Base-by-base conservation (phyloP, 2,888 invertebrate species). In the Antheraea yamamai region DNA sequence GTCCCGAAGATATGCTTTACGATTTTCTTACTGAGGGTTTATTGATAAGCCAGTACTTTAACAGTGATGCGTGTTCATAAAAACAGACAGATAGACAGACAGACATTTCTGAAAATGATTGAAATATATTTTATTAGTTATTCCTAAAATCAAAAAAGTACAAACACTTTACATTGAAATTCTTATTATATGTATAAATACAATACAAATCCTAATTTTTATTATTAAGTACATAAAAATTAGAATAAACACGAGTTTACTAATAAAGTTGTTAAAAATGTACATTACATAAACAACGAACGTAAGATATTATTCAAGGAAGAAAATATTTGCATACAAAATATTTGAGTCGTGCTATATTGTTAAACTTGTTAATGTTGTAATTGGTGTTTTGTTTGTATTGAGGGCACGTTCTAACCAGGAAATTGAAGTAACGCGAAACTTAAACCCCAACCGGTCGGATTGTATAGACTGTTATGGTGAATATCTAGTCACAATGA, bases 371-470 rank as follows among this genome's bases (percentile, higher is more conserved):
- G 76, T 73, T 68, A 73, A 76, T 64, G 61, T 72, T 73, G 55
- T 75, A 26, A 75, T 77, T 75, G 74, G 47, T 71, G 72, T 74
- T 35, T 75, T 76, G 76, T 78, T 77, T 76, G 71, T 75, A 76
- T 76, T 75, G 73, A 39, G 35, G 58, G 76, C 78, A 77, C 78
- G 78, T 76, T 55, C 55, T 39, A 23, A 76, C 66, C 75, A 78
- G 78, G 78, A 78, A 78, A 76, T 75, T 70, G 70, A 73, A 75
- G 73, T 75, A 73, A 74, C 71, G 79, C 76, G 58, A 75, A 70
- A 73, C 75, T 73, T 73, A 66, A 61, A 68, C 4, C 52, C 26
- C 39, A 4, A 39, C 12, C 18, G 68, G 73, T 52, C 51, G 39
- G 66, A 68, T 52, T 55, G 68, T 75, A 70, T 70, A 73, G 35